Conservation (phyloP, 2,888 invertebrate species). For the Aromia moschata region DNA sequence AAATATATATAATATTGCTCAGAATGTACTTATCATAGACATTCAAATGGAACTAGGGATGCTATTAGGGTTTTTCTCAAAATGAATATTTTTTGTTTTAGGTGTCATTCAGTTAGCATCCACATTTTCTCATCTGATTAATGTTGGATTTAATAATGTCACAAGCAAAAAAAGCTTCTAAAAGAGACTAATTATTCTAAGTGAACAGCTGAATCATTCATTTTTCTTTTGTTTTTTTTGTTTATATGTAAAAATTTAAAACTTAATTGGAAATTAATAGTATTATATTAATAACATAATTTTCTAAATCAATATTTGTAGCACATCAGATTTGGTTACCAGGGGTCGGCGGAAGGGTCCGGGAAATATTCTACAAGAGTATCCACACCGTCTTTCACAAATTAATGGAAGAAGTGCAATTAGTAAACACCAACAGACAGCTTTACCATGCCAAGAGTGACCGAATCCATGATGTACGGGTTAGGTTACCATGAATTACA, state of each 20-base stretch:
- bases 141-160: too few relatives aligned
- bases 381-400: constrained; percentile 41
- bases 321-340: constrained; percentile 2
- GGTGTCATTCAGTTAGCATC: too few relatives aligned
- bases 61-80: too few relatives aligned
- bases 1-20: too few relatives aligned
- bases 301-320: neutral
- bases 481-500: constrained; percentile 36
- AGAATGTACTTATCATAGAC: too few relatives aligned
- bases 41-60: too few relatives aligned
- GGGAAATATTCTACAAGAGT: constrained; percentile 34
- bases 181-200: too few relatives aligned
- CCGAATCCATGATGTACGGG: constrained; percentile 45
- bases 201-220: too few relatives aligned
- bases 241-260: neutral
- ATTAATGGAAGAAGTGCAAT: constrained; percentile 35
- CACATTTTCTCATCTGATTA: too few relatives aligned
- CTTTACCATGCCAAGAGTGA: constrained; percentile 37
- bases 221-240: neutral
- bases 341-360: constrained; percentile 21
- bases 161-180: too few relatives aligned
- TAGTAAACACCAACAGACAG: constrained; percentile 26
- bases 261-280: neutral
- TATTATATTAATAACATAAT: too few relatives aligned
- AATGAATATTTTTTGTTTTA: too few relatives aligned